A percentile compares a stretch with the other conserved stretches of the same genome.
phyloP scores from a whole-genome alignment of 2,888 invertebrate genomes.

The Cotesia congregata region DNA sequence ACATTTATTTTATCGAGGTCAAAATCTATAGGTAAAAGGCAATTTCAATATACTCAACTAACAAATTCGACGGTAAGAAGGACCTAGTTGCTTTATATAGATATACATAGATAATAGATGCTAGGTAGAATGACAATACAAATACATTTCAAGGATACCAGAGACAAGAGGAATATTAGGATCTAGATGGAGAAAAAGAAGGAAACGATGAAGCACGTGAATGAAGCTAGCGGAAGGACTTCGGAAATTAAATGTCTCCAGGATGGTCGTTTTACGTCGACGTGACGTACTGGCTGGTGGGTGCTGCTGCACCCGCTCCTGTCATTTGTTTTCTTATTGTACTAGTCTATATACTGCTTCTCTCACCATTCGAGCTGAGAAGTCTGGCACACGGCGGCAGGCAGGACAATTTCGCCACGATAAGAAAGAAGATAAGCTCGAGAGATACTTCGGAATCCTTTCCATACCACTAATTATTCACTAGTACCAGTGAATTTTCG shows the following conservation, averaged over 20 bases:
- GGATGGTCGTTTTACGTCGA: conserved; percentile 63
- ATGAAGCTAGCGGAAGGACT: conserved; percentile 69
- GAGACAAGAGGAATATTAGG: conserved; percentile 8
- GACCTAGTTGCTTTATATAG: background rate
- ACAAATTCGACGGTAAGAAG: conserved; percentile 1
- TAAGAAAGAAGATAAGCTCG: conserved; percentile 67
- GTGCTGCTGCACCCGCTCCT: conserved; percentile 46
- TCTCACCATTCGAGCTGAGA: conserved; percentile 43
- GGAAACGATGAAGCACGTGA: conserved; percentile 59
- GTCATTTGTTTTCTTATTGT: conserved; percentile 38
- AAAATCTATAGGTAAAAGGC: conserved; percentile 2
- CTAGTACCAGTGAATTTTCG: conserved; percentile 29
- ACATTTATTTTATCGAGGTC: conserved; percentile 17
- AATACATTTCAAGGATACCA: conserved; percentile 19
- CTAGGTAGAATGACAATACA: conserved; percentile 28
- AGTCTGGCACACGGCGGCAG: conserved; percentile 60
- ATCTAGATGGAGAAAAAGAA: conserved; percentile 28
- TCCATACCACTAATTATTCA: conserved; percentile 45
- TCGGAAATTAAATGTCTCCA: conserved; percentile 70
- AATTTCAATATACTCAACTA: conserved; percentile 10
- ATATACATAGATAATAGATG: conserved; percentile 23
- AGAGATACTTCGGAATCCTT: conserved; percentile 60
- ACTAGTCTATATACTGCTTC: conserved; percentile 34
- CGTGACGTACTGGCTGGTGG: conserved; percentile 65
- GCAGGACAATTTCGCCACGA: conserved; percentile 67